Evolutionary conservation across 1,140 invertebrate genomes (phyloP), one percentile per base, ranked within the genome.

Genomic region (Ylistrum balloti): DNA sequence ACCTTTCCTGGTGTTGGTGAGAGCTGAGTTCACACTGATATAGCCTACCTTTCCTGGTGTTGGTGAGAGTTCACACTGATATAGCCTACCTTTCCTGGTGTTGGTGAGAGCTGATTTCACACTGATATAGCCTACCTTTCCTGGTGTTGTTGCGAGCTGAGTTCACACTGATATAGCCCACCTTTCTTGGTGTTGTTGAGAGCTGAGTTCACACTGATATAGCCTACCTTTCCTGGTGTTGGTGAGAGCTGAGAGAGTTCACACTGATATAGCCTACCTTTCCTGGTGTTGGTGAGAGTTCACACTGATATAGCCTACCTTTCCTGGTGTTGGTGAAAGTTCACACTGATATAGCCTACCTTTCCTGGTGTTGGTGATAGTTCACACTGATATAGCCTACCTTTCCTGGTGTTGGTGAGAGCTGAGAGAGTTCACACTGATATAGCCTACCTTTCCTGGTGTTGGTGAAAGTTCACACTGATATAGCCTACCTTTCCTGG

Each of bases 1-100:
- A n/a, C n/a, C n/a, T n/a, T n/a, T n/a, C n/a, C n/a, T n/a, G n/a
- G n/a, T n/a, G n/a, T n/a, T n/a, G n/a, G n/a, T n/a, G n/a, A n/a
- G n/a, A n/a, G n/a, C n/a, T n/a, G 2, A 3, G 11, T 48, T 48
- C 45, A n/a, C 5, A 17, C 13, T 48, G 2, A 20, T 48, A 48
- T 48, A 48, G 13, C 45, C 22, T 9, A 95, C 94, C 94, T 95
- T 48, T 48, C 45, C 45, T 86, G 94, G 95, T 45, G 95, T 95
- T 15, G 95, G 95, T 17, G 95, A 95, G 20, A 95, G 94, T 17
- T 17, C n/a, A n/a, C n/a, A n/a, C n/a, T n/a, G n/a, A n/a, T n/a
- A n/a, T n/a, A n/a, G n/a, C n/a, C n/a, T n/a, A n/a, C n/a, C n/a
- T n/a, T n/a, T n/a, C n/a, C n/a, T n/a, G n/a, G n/a, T n/a, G n/a